Evolutionary conservation across 1,140 invertebrate species (phyloP), one percentile per base, ranked within the genome.

Genomic region (Drosophila tristis): DNA sequence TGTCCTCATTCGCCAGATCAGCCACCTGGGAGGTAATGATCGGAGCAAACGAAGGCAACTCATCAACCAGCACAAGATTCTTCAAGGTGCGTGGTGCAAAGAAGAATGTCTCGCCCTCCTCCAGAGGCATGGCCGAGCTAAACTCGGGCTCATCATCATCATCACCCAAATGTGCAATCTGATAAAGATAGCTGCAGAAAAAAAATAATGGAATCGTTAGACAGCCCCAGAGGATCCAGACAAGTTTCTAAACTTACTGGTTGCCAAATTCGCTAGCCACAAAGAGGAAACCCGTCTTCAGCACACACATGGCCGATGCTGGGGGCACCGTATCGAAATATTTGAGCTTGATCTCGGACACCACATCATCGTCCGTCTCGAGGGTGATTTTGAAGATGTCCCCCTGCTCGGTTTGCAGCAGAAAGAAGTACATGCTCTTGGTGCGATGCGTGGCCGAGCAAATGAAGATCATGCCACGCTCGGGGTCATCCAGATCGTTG

Each of bases 281-380:
- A 93, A 99, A 99, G 0, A 99, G 93, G 91, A 99, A 99, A 4
- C 99, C 99, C 64, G 98, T 99, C 92, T 99, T 99, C 5, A 99
- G 92, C 23, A 99, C 98, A 94, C 98, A 99, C 96, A 99, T 97
- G 2, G 98, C 95, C 2, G 97, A 95, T 0, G 99, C 98, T 4
- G 99, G 97, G 15, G 99, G 98, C 3, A 99, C 98, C 16, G 99
- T 99, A 90, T 99, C 99, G 93, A 99, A 99, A 93, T 99, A 99
- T 92, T 99, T 99, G 1, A 99, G 92, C 91, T 98, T 98, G 61
- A 99, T 99, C 93, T 99, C 99, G 0, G 98, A 99, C 0, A 99
- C 98, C 93, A 99, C 97, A 89, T 99, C 98, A 78, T 99, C 98
- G 93, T 98, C 97, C 20, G 96, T 97, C 92, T 99, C 98, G n/a